These are phyloP conservation scores for Syncerus caffer DNA, from an alignment of 2,797 vertebrate genomes.

Conservation along the genomic window DNA sequence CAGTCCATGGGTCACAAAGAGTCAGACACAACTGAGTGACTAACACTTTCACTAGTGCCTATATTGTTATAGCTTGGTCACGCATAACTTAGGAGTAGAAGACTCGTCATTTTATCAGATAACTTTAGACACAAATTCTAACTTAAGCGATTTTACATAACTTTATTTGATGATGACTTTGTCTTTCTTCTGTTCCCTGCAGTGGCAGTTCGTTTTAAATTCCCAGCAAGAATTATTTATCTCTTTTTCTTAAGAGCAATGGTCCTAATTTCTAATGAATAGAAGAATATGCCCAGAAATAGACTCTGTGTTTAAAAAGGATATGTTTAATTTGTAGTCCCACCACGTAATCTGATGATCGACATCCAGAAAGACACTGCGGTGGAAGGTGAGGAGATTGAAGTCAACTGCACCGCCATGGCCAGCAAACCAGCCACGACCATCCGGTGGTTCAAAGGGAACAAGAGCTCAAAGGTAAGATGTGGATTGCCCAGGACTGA, in stretches of 20 bases:
- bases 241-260: neutral
- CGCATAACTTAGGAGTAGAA: neutral
- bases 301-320: neutral
- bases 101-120: neutral
- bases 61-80: neutral
- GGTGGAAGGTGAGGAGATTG: conserved; percentile 95
- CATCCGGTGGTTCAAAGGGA: conserved; percentile 98
- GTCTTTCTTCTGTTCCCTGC: neutral
- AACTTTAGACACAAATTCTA: neutral
- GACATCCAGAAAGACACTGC: conserved; percentile 94
- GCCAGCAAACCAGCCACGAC: conserved; percentile 96
- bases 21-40: neutral
- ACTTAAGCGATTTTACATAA: neutral
- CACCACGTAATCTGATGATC: conserved; percentile 94
- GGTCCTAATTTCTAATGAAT: neutral
- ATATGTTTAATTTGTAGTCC: conserved; percentile 84
- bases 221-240: neutral
- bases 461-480: conserved; percentile 91
- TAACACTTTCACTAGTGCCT: neutral
- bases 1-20: neutral
- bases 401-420: conserved; percentile 96
- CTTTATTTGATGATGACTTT: neutral
- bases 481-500: neutral
- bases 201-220: neutral
- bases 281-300: neutral